A percentile compares a stretch with the other conserved stretches of the same genome.
Conservation (phyloP, 2,797 vertebrate genomes). For the Furcifer pardalis region DNA sequence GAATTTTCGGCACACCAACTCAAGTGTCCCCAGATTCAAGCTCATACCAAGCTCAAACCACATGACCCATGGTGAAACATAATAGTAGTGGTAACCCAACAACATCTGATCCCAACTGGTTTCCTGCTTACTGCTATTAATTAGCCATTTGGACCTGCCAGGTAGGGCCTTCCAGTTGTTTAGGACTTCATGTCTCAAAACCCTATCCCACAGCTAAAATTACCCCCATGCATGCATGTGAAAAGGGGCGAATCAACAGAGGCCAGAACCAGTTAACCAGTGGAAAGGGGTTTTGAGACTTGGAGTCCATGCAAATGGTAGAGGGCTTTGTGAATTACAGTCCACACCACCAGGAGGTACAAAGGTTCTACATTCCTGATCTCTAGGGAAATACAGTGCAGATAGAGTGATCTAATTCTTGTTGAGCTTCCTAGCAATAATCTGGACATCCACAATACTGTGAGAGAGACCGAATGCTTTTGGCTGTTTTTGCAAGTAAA, state of each 20-base stretch:
- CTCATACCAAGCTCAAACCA: background rate
- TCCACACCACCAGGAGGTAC: background rate
- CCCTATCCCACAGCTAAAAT: no score
- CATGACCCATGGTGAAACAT: background rate
- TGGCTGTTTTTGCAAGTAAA: no score
- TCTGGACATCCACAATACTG: no score
- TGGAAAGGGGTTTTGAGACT: no score
- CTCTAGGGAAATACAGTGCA: background rate
- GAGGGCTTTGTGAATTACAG: background rate
- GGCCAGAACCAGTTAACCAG: no score
- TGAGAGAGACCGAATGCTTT: no score
- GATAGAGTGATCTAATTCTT: background rate
- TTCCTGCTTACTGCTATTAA: background rate
- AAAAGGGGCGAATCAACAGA: no score
- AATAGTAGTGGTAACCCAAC: background rate
- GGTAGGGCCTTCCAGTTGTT: no score
- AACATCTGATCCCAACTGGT: background rate
- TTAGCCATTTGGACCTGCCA: background rate
- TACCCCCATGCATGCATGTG: no score
- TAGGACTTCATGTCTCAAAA: background rate
- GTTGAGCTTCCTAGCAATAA: background rate
- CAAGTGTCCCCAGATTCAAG: background rate
- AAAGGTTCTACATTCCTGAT: background rate
- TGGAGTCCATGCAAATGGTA: no score
- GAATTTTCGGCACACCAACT: background rate